These are phyloP conservation scores for Drosophila pachea DNA, from an alignment of 1,140 invertebrate species.

Conservation along the genomic window DNA sequence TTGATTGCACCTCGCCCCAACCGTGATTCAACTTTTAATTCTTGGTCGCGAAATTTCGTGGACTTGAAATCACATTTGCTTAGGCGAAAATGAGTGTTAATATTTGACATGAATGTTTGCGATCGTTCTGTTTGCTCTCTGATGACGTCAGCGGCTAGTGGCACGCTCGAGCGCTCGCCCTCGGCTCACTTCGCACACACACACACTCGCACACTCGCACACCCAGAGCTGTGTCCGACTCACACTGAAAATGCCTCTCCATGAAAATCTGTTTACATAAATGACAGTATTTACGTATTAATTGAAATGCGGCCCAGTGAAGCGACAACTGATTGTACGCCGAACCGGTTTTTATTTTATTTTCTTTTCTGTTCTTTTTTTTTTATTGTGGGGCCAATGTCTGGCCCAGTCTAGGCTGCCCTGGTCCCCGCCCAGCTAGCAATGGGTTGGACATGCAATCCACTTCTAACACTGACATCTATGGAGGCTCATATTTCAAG, in stretches of 20 bases:
- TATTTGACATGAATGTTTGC: slow-evolving; percentile 31
- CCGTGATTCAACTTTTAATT: slow-evolving; percentile 5
- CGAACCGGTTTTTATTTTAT: slow-evolving; percentile 17
- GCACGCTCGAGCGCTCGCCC: slow-evolving; percentile 47
- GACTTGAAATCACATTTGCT: not conserved
- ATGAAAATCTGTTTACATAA: slow-evolving; percentile 59
- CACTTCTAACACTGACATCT: not conserved
- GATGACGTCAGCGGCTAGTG: slow-evolving; percentile 50
- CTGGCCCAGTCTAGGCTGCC: not conserved
- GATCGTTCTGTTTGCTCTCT: slow-evolving; percentile 34
- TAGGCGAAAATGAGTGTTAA: slow-evolving; percentile 3
- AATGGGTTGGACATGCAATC: not conserved
- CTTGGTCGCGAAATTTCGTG: not conserved
- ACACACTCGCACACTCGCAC: slow-evolving; percentile 12
- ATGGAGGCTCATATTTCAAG: no score
- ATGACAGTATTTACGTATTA: slow-evolving; percentile 70
- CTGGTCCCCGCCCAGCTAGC: not conserved
- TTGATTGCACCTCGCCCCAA: not conserved
- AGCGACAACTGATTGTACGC: slow-evolving; percentile 20
- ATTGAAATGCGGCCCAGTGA: slow-evolving; percentile 56
- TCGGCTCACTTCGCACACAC: slow-evolving; percentile 33
- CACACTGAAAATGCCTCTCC: slow-evolving; percentile 20
- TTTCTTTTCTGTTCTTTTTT: not conserved
- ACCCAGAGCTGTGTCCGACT: slow-evolving; percentile 17
- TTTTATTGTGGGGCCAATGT: not conserved